Evolutionary conservation across 2,888 invertebrate species (phyloP).

Genomic region (Phalangium opilio): DNA sequence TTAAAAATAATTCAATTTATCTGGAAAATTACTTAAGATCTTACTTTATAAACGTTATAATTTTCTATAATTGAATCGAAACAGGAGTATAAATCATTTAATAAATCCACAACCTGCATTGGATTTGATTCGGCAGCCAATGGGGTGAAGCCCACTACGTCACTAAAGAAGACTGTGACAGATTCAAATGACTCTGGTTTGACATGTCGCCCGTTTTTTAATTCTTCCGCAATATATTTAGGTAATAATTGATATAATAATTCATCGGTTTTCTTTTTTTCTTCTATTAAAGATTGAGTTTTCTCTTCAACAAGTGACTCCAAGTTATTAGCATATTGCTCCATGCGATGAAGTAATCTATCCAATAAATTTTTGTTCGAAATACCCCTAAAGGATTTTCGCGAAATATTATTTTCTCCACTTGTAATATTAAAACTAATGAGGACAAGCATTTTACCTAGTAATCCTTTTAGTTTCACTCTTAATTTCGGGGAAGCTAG

Average conservation of each 20-base stretch:
- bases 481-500: constrained; percentile 61
- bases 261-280: constrained; percentile 24
- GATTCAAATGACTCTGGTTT: constrained; percentile 19
- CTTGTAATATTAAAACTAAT: too few species aligned
- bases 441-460: too few species aligned
- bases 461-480: constrained; percentile 42
- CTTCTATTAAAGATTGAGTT: constrained; percentile 22
- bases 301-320: constrained; percentile 24
- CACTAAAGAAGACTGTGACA: constrained; percentile 22
- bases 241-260: constrained; percentile 22
- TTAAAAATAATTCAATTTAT: too few species aligned
- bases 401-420: too few species aligned
- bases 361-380: constrained; percentile 44
- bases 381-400: too few species aligned
- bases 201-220: constrained; percentile 18
- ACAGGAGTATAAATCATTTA: constrained; percentile 23
- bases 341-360: constrained; percentile 23
- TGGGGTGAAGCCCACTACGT: constrained; percentile 22
- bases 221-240: constrained; percentile 18
- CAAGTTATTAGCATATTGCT: constrained; percentile 24
- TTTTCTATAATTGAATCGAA: constrained; percentile 23
- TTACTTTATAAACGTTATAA: constrained; percentile 23
- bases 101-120: constrained; percentile 21
- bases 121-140: constrained; percentile 19
- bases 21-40: too few species aligned